Evolutionary conservation across 1,140 invertebrate species (phyloP).

Genomic region (Drosophila leontia): DNA sequence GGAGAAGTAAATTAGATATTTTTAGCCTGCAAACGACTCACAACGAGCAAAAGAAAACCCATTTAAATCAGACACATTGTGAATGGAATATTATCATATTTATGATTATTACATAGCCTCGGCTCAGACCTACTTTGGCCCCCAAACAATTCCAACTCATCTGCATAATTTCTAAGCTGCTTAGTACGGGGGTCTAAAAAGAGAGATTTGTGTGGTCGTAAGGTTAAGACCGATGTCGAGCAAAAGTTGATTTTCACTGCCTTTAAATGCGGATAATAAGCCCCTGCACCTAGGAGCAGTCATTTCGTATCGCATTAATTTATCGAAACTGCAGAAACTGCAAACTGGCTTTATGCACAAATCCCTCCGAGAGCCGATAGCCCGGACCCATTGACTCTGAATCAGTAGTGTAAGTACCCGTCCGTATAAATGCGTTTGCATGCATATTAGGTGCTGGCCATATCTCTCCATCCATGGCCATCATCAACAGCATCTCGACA

Average conservation of each 20-base stretch:
- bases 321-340: conserved; percentile 22
- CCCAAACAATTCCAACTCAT: conserved; percentile 55
- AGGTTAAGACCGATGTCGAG: conserved; percentile 8
- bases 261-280: conserved; percentile 24
- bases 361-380: conserved; percentile 1
- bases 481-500: conserved; percentile 61
- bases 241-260: conserved; percentile 20
- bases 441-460: conserved; percentile 45
- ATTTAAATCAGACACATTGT: conserved; percentile 74
- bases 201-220: conserved; percentile 17
- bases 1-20: conserved; percentile 37
- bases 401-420: conserved; percentile 29
- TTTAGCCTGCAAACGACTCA: conserved; percentile 23
- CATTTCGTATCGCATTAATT: conserved; percentile 27
- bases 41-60: conserved; percentile 20
- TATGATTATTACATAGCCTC: conserved; percentile 44
- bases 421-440: conserved; percentile 40
- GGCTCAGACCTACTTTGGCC: conserved; percentile 29
- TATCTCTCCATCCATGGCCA: conserved; percentile 31
- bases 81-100: conserved; percentile 58
- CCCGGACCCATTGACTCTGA: conserved; percentile 22
- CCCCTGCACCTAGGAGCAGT: not conserved
- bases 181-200: conserved; percentile 29
- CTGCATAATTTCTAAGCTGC: conserved; percentile 73
- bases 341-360: not conserved